phyloP scores from a whole-genome alignment of 2,888 invertebrate species.

The Leptopterna dolabrata region DNA sequence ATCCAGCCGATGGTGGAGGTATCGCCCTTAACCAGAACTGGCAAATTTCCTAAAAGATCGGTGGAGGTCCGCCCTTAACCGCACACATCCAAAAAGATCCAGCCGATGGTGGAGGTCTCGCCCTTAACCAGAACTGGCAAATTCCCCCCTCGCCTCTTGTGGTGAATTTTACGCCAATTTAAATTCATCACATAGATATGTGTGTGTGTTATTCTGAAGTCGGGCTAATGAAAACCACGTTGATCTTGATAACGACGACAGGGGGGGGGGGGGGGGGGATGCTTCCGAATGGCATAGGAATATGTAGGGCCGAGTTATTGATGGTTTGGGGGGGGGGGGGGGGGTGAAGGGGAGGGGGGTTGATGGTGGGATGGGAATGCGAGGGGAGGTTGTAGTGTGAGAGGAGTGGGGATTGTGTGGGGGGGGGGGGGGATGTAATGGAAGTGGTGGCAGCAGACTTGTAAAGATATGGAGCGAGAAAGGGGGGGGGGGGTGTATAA shows the following conservation, averaged over 20 bases:
- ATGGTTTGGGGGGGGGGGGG: not conserved
- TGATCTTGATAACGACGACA: slow-evolving; percentile 5
- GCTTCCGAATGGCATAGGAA: slow-evolving; percentile 7
- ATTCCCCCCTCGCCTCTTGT: too few species aligned
- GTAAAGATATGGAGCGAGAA: slow-evolving; percentile 55
- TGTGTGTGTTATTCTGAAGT: not conserved
- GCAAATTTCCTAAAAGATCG: too few species aligned
- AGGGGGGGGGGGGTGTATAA: slow-evolving; percentile 60
- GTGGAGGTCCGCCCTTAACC: too few species aligned
- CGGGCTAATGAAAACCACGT: not conserved
- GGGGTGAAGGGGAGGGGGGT: not conserved
- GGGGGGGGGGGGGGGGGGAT: not conserved
- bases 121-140: too few species aligned
- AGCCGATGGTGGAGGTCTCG: too few species aligned
- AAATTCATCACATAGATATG: too few species aligned
- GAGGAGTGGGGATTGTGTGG: not conserved
- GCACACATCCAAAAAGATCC: too few species aligned
- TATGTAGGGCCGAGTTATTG: not conserved
- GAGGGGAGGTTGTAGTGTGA: slow-evolving; percentile 10
- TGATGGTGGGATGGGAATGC: not conserved
- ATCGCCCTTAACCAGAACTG: too few species aligned
- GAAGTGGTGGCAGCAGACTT: slow-evolving; percentile 33
- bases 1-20: too few species aligned
- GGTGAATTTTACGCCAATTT: too few species aligned
- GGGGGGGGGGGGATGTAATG: not conserved